Evolutionary conservation across 2,113 vertebrate genomes (phyloP), one percentile per base, ranked within the genome.

Genomic region (Seriola quinqueradiata): DNA sequence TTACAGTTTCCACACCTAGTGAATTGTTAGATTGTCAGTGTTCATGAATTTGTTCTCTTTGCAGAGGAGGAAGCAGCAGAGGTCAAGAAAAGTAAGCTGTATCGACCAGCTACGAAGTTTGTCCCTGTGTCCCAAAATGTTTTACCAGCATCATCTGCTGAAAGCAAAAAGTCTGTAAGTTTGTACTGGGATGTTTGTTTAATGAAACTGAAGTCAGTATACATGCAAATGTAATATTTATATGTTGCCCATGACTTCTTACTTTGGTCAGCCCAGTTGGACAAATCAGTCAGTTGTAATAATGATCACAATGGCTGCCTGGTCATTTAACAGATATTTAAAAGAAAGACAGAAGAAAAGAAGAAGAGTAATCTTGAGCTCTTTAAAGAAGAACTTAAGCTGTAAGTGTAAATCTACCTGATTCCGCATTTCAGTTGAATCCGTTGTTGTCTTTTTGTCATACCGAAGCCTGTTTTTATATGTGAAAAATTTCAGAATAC

Each of bases 281-380:
- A 32, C 9, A 72, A 19, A 12, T 60, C 19, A 32, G 13, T 64
- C 2, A 21, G 1, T 66, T 58, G 16, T 57, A 50, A 36, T 54
- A 44, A 23, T 65, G 60, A 78, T 21, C 17, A n/a, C 13, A 5
- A n/a, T 40, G 7, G 1, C 11, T 81, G 1, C 44, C 40, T 75
- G 23, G 83, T 28, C 87, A 34, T 25, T 84, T 46, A 25, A 23
- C 88, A 96, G 95, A 50, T 84, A 2, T 89, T 85, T 79, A 96
- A 96, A 89, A 96, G 85, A 89, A 95, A 92, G 84, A 44, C 91
- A 1, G 96, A 96, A 2, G 96, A 95, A 75, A 96, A 96, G 91
- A 96, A 95, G 88, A 96, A 96, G 90, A 96, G 96, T 61, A 96
- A 96, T 69, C 91, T 96, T 0, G 96, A 96, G 73, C 92, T 96